Base-by-base conservation (phyloP, 2,797 vertebrate genomes). In the Platalea minor region DNA sequence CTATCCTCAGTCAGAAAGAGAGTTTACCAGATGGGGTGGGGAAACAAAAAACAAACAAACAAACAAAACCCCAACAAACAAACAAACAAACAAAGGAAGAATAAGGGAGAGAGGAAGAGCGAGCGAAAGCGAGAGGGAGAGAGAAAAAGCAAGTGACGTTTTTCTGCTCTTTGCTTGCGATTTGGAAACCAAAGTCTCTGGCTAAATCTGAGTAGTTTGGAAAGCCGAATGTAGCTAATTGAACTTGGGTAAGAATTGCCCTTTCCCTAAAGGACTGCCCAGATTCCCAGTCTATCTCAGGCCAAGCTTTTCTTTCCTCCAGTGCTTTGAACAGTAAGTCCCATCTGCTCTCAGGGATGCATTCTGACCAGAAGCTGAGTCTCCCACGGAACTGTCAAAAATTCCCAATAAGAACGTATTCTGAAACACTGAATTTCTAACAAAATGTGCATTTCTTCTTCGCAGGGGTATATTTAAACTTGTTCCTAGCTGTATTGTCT, bases 51-150 rank as follows among this genome's bases (percentile, higher is more conserved):
- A 23, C 37, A 39, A 77, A 60, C 2, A 11, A 21, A 24, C 19
- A 43, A 9, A 7, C 31, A 6, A 15, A 28, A 41, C 14, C 41
- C 12, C 41, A 41, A 41, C 13, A 41, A 41, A 41, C 13, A 41
- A 41, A 13, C 41, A 41, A 41, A 13, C 41, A 28, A 29, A 33
- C 37, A 11, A n/a, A 43, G 24, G 1, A 26, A 35, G 5, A 12
- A 25, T 3, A 31, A 54, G 45, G 31, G 19, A n/a, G 48, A 23
- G 19, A 12, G 14, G 5, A 12, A 12, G 17, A 31, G 5, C 16
- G 2, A 48, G 28, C 1, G 0, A n/a, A 45, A 10, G 10, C 1
- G 23, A 35, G 8, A 35, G 6, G 24, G 4, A 46, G 24, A 56
- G 11, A 24, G 16, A 75, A 56, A 60, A 51, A 64, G 3, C 13